phyloP scores from a whole-genome alignment of 2,888 invertebrate species.

The Saturnia pavonia region DNA sequence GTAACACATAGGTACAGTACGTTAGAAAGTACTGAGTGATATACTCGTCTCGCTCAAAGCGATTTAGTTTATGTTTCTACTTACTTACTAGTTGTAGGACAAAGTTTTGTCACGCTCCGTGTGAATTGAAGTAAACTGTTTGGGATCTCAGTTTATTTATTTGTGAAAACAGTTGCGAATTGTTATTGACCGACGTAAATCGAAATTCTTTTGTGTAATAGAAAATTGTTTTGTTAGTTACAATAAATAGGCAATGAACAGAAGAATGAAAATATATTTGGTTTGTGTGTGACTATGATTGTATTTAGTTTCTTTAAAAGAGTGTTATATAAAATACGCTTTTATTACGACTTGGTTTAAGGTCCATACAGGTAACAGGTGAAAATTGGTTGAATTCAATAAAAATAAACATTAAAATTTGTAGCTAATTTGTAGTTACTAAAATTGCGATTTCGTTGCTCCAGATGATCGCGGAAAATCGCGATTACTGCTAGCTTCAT shows the following conservation, averaged over 20 bases:
- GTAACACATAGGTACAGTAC: neutral
- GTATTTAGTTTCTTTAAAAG: neutral
- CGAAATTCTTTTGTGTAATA: slow-evolving; percentile 4
- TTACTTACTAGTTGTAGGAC: slow-evolving; percentile 7
- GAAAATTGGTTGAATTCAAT: too few species aligned
- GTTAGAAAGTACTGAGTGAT: neutral
- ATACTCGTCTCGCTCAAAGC: neutral
- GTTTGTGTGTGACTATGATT: slow-evolving; percentile 1
- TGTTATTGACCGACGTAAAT: slow-evolving; percentile 13
- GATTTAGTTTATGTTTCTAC: neutral
- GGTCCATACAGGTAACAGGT: too few species aligned
- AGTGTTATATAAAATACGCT: neutral
- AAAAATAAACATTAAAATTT: too few species aligned
- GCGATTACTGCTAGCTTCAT: too few species aligned
- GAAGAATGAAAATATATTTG: neutral
- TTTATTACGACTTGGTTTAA: too few species aligned
- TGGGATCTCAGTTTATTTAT: slow-evolving; percentile 9
- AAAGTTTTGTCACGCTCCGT: slow-evolving; percentile 9
- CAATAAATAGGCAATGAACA: neutral
- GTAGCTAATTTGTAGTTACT: too few species aligned
- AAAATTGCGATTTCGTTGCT: too few species aligned
- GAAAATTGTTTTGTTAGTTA: neutral
- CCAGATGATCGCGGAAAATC: too few species aligned
- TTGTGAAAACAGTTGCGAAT: slow-evolving; percentile 13
- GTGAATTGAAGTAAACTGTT: slow-evolving; percentile 10